phyloP scores from a whole-genome alignment of 2,113 vertebrate species.

The Microcebus griseorufus region DNA sequence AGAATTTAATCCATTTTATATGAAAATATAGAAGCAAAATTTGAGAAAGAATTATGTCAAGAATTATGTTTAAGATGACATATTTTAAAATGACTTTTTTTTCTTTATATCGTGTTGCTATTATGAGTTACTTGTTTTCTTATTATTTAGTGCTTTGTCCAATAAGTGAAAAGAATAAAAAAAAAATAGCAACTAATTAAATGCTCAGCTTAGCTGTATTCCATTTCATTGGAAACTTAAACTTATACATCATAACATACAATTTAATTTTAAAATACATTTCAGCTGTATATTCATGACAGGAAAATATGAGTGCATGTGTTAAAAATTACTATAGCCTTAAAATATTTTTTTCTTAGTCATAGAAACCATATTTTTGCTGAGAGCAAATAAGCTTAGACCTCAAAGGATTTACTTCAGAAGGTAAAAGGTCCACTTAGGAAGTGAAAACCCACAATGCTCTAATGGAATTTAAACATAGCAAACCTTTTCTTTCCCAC shows the following conservation, averaged over 20 bases:
- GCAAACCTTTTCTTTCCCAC: conserved; percentile 6
- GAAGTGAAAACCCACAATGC: conserved; percentile 71
- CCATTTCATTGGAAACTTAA: neutral
- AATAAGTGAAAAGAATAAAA: neutral
- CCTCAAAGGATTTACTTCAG: conserved; percentile 52
- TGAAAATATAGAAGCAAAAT: neutral
- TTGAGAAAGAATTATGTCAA: neutral
- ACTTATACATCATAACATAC: neutral
- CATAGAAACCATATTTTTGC: conserved; percentile 34
- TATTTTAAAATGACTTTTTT: neutral
- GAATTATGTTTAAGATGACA: neutral
- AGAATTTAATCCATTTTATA: neutral
- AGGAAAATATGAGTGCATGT: neutral
- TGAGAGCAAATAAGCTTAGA: conserved; percentile 53
- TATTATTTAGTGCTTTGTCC: neutral
- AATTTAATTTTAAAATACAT: conserved; percentile 22
- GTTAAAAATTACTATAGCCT: neutral
- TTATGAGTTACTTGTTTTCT: neutral
- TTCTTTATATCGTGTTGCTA: neutral
- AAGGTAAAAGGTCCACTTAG: conserved; percentile 68
- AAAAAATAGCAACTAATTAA: neutral
- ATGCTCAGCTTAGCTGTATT: neutral
- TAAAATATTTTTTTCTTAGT: neutral
- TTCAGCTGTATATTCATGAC: neutral
- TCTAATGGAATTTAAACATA: conserved; percentile 76